Evolutionary conservation across 2,888 invertebrate species (phyloP).

Genomic region (Antheraea assamensis): DNA sequence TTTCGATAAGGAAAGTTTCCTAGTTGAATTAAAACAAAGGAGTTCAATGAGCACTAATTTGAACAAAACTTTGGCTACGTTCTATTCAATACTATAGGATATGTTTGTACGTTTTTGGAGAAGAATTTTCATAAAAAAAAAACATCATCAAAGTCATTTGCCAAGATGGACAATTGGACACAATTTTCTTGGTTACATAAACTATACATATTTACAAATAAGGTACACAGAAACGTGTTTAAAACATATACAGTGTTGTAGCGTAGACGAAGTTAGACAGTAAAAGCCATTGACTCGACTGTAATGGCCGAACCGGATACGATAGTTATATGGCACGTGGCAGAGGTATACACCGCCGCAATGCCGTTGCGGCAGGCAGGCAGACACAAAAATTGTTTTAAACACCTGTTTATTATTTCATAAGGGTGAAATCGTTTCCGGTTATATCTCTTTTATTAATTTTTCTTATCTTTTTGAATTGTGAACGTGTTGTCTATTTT

Average conservation of each 20-base stretch:
- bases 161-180: too few relatives aligned
- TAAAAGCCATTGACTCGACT: neutral
- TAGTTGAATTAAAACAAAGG: neutral
- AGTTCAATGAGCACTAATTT: neutral
- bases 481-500: neutral
- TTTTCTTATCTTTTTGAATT: slow-evolving; percentile 11
- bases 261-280: neutral
- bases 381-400: slow-evolving; percentile 10
- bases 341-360: neutral
- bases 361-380: neutral
- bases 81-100: neutral
- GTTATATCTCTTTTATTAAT: neutral
- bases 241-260: neutral
- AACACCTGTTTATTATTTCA: slow-evolving; percentile 3
- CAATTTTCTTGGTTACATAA: neutral
- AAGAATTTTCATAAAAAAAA: neutral
- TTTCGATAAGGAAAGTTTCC: too few relatives aligned
- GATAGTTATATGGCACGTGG: neutral
- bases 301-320: neutral
- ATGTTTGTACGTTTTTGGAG: neutral
- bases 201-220: neutral
- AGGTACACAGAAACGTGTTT: neutral
- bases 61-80: neutral
- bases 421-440: slow-evolving; percentile 5
- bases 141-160: neutral